These are phyloP conservation scores for Tringa solitaria DNA, from an alignment of 2,113 vertebrate genomes.

Conservation along the genomic window DNA sequence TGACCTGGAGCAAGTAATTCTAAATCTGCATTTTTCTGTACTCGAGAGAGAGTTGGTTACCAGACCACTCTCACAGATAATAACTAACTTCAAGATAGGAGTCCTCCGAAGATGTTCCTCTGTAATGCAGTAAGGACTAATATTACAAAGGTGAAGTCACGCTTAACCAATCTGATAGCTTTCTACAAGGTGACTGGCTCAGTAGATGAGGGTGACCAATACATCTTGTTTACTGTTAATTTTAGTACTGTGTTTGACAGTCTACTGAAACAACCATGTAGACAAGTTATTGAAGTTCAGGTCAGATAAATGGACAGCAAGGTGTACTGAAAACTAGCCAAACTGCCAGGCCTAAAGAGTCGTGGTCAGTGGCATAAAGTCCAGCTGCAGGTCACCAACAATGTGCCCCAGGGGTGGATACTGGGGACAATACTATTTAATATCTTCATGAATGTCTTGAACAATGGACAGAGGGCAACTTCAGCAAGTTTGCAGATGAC, in stretches of 20 bases:
- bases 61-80: neutral
- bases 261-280: neutral
- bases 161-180: neutral
- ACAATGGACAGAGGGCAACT: neutral
- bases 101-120: neutral
- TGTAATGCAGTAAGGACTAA: neutral
- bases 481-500: neutral
- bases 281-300: neutral
- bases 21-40: neutral
- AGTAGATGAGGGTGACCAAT: neutral
- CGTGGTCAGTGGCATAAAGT: neutral
- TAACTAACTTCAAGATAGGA: neutral
- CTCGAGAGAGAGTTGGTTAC: neutral
- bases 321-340: neutral
- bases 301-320: neutral
- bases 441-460: neutral
- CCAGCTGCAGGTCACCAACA: neutral
- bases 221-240: neutral
- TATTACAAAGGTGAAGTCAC: neutral
- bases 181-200: neutral
- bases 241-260: neutral
- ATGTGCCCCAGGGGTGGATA: rapidly evolving
- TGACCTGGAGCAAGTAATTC: neutral
- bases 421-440: neutral
- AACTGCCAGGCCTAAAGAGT: neutral